These are phyloP conservation scores for Drosophila affinis DNA, from an alignment of 2,888 invertebrate species.

Conservation along the genomic window DNA sequence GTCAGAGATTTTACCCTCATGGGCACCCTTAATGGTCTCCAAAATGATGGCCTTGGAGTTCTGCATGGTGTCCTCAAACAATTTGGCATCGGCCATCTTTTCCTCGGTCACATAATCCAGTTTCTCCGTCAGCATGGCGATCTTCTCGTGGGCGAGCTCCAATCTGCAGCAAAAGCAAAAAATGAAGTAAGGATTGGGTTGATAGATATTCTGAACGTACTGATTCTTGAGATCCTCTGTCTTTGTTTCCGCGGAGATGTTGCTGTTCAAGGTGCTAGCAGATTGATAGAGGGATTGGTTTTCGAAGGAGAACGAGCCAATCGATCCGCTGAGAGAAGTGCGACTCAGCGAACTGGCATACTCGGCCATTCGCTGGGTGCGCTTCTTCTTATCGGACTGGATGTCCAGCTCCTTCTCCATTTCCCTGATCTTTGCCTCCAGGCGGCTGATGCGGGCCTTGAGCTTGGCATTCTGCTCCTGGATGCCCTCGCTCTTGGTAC, in stretches of 20 bases:
- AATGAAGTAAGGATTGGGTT: no score
- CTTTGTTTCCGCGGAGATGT: conserved; percentile 34
- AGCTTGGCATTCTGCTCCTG: conserved; percentile 76
- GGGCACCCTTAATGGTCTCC: conserved; percentile 71
- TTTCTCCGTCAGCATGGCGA: conserved; percentile 80
- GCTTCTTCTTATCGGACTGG: conserved; percentile 79
- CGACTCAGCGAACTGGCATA: conserved; percentile 73
- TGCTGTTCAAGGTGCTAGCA: conserved; percentile 35
- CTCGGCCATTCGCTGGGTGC: conserved; percentile 80
- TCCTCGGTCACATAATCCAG: conserved; percentile 74
- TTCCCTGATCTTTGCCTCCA: conserved; percentile 81
- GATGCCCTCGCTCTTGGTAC: conserved; percentile 63
- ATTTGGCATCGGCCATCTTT: conserved; percentile 79
- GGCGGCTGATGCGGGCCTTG: conserved; percentile 76
- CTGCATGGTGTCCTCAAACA: conserved; percentile 79
- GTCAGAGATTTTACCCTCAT: background rate
- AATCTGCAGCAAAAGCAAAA: conserved; percentile 61
- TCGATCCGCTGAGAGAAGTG: conserved; percentile 65
- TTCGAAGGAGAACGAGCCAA: conserved; percentile 79
- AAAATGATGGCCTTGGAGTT: conserved; percentile 80
- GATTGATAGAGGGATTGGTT: conserved; percentile 69
- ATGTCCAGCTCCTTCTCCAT: conserved; percentile 78
- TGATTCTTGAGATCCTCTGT: conserved; percentile 78
- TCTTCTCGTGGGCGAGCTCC: conserved; percentile 81
- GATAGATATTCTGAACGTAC: conserved; percentile 53